Evolutionary conservation across 2,797 vertebrate genomes (phyloP), one percentile per base, ranked within the genome.

Genomic region (Clarias laeviceps): DNA sequence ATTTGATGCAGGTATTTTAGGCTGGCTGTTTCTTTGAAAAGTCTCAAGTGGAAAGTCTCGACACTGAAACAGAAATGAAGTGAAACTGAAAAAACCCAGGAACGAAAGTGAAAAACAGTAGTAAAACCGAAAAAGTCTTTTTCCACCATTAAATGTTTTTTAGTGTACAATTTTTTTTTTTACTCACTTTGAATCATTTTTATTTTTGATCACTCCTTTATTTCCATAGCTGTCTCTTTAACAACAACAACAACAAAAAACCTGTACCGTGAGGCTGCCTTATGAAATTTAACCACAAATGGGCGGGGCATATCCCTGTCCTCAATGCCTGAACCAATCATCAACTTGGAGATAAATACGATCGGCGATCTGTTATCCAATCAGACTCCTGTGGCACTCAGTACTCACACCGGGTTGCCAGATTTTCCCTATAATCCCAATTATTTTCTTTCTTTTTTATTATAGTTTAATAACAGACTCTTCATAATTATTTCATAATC

Each of bases 271-370:
- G 40, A 72, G 29, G 12, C 84, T 72, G 29, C 64, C 78, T 87
- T 68, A 70, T 54, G 72, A 79, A 82, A 83, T 61, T 77, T 8
- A 79, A 68, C 18, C 14, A 40, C 20, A 84, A 65, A 11, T 54
- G 56, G 87, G 86, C 40, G 87, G 82, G 2, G 66, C 34, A 18
- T 79, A 80, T 29, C 17, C 9, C 3, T 62, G 40, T 73, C 73
- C 76, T 66, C 27, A 24, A 18, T 24, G 45, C 56, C 29, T 87
- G 1, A 76, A 40, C 94, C 93, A 95, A 95, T 95, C 91, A 84
- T 14, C 4, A 22, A 72, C 85, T 73, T 56, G 27, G 85, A 92
- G 80, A 91, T 85, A 89, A 37, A 54, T 2, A 4, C 72, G 66
- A 78, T 80, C 64, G 80, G 74, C 61, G 85, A 72, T 34, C 45